Base-by-base conservation (phyloP, 2,888 invertebrate genomes). In the Craniophora ligustri region DNA sequence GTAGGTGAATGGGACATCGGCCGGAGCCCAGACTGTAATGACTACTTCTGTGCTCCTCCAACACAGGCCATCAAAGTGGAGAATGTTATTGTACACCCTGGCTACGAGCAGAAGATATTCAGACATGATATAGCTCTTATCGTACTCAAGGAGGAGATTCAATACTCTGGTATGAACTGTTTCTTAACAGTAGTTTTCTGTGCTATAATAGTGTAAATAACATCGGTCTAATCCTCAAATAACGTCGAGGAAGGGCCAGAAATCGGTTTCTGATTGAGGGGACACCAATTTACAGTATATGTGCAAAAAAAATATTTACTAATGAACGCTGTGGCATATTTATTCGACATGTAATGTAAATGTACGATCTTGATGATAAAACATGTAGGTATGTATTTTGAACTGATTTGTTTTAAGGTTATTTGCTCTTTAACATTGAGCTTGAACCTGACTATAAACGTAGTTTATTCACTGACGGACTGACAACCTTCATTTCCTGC, bases 51-150 rank as follows among this genome's bases (percentile, higher is more conserved):
- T 84, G 96, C 96, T 0, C 95, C 95, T 0, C 95, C 96, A 0
- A 94, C 95, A 0, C 95, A 96, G 75, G 96, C 96, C 61, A 94
- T 97, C 70, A 95, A 95, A 64, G 95, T 97, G 41, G 96, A 96
- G 66, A 96, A 95, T 77, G 96, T 97, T 1, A 94, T 97, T 53
- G 96, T 97, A 0, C 97, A 97, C 87, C 97, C 97, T 0, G 95
- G 95, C 28, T 97, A 96, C 76, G 95, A 95, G 93, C 87, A 94
- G 91, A 90, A 95, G 90, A 91, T 95, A 87, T 94, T 95, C 86
- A 87, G 93, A 38, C 95, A 96, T 75, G 97, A 97, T 78, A 95
- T 97, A 66, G 97, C 97, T 0, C 88, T 97, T 44, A 87, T 97
- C 35, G 95, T 96, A 47, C 88, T 97, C 2, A 95, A 95, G 84